Percentiles rank a stretch among this genome's conserved stretches.
Conservation (phyloP, 2,888 invertebrate species). For the Amphipyra berbera region DNA sequence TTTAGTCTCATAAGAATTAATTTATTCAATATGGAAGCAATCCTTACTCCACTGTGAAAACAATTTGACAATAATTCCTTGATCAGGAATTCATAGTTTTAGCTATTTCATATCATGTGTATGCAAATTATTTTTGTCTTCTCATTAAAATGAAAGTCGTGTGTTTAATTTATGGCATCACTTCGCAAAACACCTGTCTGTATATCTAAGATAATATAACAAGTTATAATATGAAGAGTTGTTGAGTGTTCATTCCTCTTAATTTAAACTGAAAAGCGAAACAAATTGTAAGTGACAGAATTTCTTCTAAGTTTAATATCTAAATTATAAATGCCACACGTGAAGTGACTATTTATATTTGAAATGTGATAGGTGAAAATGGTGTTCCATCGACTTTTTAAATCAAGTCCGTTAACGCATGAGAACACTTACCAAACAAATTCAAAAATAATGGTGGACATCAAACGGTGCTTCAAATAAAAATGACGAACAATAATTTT, state of each 20-base stretch:
- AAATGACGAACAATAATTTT: too few relatives aligned
- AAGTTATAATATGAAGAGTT: conserved; percentile 21
- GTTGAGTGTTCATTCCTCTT: conserved; percentile 40
- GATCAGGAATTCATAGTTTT: neutral
- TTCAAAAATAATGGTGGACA: too few relatives aligned
- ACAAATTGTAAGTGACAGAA: conserved; percentile 54
- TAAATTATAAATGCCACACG: conserved; percentile 34
- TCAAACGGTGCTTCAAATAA: too few relatives aligned
- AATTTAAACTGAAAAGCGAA: conserved; percentile 50
- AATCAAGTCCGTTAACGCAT: neutral
- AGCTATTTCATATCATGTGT: neutral
- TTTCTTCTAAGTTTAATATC: conserved; percentile 33
- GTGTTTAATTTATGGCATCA: conserved; percentile 17
- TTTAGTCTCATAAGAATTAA: too few relatives aligned
- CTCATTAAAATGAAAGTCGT: conserved; percentile 15
- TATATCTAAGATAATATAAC: conserved; percentile 8
- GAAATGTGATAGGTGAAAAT: conserved; percentile 10
- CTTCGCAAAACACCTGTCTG: conserved; percentile 27
- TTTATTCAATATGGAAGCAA: too few relatives aligned
- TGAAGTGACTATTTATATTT: conserved; percentile 27
- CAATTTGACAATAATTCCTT: too few relatives aligned
- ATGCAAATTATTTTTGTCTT: neutral
- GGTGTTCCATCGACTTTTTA: neutral
- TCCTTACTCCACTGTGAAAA: too few relatives aligned
- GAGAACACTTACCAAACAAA: too few relatives aligned